phyloP scores from a whole-genome alignment of 2,113 vertebrate genomes.

The Zosterops borbonicus region DNA sequence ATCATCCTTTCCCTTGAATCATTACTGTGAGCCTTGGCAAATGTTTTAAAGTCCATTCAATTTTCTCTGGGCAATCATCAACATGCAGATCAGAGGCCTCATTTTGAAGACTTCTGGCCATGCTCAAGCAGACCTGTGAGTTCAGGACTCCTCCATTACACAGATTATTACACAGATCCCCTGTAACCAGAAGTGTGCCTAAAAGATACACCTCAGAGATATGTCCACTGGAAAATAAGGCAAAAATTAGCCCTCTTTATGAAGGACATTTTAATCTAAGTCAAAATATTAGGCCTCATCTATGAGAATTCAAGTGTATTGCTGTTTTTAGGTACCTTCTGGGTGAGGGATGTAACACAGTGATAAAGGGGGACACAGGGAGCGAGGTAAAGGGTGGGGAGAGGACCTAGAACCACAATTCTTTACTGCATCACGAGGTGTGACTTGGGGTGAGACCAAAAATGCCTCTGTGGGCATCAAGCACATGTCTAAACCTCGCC shows the following conservation, averaged over 20 bases:
- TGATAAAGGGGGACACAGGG: not conserved
- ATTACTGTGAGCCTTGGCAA: not conserved
- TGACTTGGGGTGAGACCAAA: not conserved
- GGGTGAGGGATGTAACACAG: rapidly evolving
- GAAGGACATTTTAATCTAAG: not conserved
- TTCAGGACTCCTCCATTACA: not conserved
- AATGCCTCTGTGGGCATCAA: not conserved
- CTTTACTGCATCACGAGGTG: not conserved
- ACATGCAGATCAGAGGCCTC: not conserved
- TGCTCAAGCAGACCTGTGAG: not conserved
- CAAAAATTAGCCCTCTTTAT: not conserved
- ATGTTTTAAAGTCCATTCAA: not conserved
- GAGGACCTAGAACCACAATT: not conserved
- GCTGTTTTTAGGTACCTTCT: not conserved
- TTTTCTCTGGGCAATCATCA: not conserved
- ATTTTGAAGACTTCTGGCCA: not conserved
- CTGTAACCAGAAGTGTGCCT: not conserved
- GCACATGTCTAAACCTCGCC: rapidly evolving
- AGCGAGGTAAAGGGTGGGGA: not conserved
- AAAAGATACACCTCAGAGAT: not conserved
- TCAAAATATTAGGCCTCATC: not conserved
- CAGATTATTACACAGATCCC: not conserved
- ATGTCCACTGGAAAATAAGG: not conserved
- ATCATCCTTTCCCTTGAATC: not conserved
- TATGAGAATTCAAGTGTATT: not conserved